Conservation (phyloP, 1,140 invertebrate species). For the Odontomachus brunneus region DNA sequence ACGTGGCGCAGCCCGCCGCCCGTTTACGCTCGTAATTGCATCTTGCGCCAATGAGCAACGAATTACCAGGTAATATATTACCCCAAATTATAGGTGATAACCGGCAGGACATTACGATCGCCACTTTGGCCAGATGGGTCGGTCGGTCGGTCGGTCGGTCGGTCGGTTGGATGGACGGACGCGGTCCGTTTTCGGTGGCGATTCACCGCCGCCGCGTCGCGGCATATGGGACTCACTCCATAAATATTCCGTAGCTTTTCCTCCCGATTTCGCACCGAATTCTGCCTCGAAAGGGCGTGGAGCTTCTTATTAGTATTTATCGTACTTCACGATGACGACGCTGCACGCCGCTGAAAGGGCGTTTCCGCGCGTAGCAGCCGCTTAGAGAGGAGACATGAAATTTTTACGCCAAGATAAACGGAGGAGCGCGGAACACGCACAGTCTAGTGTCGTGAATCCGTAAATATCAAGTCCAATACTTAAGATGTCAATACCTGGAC, state of each 20-base stretch:
- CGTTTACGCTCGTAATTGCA: constrained; percentile 81
- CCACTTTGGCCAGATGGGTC: constrained; percentile 84
- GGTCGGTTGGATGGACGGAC: constrained; percentile 64
- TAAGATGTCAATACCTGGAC: too few relatives aligned
- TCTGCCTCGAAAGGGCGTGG: neutral
- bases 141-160: constrained; percentile 54
- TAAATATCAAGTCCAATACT: too few relatives aligned
- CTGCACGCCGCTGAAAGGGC: neutral
- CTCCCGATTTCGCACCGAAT: constrained; percentile 46
- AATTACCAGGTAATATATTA: constrained; percentile 86
- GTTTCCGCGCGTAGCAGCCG: neutral
- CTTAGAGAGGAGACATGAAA: neutral
- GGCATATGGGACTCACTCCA: constrained; percentile 81
- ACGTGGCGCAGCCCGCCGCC: constrained; percentile 69
- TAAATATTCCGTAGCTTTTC: constrained; percentile 77
- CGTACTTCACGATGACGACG: neutral
- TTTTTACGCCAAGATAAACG: neutral
- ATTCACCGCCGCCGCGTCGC: constrained; percentile 58
- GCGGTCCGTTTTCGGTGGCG: constrained; percentile 77
- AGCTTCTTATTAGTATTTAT: constrained; percentile 34
- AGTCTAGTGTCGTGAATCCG: neutral
- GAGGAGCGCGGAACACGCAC: too few relatives aligned
- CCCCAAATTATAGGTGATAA: constrained; percentile 85
- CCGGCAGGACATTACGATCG: constrained; percentile 83
- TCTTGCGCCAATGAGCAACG: constrained; percentile 83